A percentile compares a stretch with the other conserved stretches of the same genome.
Conservation (phyloP, 2,888 invertebrate genomes). For the Drosophila lutescens region DNA sequence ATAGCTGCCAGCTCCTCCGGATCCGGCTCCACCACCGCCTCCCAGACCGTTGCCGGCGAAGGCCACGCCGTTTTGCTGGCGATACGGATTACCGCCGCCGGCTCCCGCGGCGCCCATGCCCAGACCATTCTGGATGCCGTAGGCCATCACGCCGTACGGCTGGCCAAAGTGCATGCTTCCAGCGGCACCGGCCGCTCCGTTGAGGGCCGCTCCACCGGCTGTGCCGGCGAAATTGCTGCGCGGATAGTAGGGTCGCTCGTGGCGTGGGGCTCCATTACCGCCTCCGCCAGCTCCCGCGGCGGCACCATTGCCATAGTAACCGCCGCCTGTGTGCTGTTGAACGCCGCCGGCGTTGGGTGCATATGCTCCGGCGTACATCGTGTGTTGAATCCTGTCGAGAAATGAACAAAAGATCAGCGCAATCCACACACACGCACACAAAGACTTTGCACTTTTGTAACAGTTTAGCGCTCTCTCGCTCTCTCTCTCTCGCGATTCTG, state of each 20-base stretch:
- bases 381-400: slow-evolving; percentile 7
- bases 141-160: slow-evolving; percentile 68
- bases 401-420: slow-evolving; percentile 8
- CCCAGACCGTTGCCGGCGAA: slow-evolving; percentile 57
- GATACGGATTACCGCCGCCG: slow-evolving; percentile 80
- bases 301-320: slow-evolving; percentile 69
- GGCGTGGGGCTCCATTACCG: slow-evolving; percentile 65
- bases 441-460: slow-evolving; percentile 41
- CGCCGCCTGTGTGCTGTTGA: slow-evolving; percentile 73
- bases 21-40: slow-evolving; percentile 53
- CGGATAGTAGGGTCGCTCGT: slow-evolving; percentile 79
- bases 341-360: slow-evolving; percentile 77
- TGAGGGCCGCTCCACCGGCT: slow-evolving; percentile 56
- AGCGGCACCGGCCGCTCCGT: slow-evolving; percentile 46
- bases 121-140: slow-evolving; percentile 71
- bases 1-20: slow-evolving; percentile 64
- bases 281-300: slow-evolving; percentile 65
- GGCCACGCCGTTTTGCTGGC: slow-evolving; percentile 76
- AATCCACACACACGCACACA: slow-evolving; percentile 5
- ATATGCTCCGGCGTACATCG: slow-evolving; percentile 80
- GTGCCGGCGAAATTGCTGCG: slow-evolving; percentile 63
- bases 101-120: slow-evolving; percentile 57
- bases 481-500: slow-evolving; percentile 11
- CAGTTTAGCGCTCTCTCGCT: slow-evolving; percentile 13
- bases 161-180: slow-evolving; percentile 69